phyloP scores from a whole-genome alignment of 2,797 vertebrate genomes.

The Mus spretus region DNA sequence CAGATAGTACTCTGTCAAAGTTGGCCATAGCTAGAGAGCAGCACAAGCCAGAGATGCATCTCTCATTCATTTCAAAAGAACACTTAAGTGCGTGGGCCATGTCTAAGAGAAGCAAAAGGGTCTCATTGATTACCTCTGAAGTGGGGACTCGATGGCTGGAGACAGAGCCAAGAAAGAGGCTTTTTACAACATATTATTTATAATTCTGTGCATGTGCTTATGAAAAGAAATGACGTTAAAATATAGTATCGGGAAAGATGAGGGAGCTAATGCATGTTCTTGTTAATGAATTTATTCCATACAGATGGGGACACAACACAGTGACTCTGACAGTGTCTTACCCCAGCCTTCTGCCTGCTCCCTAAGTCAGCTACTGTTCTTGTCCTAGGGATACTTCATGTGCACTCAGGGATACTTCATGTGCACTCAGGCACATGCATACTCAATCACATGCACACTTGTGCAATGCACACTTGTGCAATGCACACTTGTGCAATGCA shows the following conservation, averaged over 20 bases:
- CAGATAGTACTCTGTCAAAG: neutral
- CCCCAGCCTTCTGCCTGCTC: neutral
- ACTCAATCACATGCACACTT: too few relatives aligned
- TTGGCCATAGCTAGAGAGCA: neutral
- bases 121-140: neutral
- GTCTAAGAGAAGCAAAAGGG: neutral
- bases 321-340: neutral
- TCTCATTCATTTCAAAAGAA: neutral
- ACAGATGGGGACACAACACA: neutral
- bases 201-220: neutral
- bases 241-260: constrained; percentile 21
- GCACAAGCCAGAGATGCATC: neutral
- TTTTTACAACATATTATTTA: neutral
- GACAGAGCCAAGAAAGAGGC: neutral
- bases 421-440: too few relatives aligned
- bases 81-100: neutral
- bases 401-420: neutral
- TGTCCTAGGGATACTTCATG: neutral
- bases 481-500: too few relatives aligned
- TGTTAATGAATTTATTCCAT: neutral
- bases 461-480: too few relatives aligned
- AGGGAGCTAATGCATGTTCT: neutral
- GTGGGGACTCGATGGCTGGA: neutral
- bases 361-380: neutral
- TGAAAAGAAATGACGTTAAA: constrained; percentile 42